Percentiles rank a stretch among this genome's conserved stretches.
Conservation (phyloP, 2,888 invertebrate species). For the Lithophane leautieri region DNA sequence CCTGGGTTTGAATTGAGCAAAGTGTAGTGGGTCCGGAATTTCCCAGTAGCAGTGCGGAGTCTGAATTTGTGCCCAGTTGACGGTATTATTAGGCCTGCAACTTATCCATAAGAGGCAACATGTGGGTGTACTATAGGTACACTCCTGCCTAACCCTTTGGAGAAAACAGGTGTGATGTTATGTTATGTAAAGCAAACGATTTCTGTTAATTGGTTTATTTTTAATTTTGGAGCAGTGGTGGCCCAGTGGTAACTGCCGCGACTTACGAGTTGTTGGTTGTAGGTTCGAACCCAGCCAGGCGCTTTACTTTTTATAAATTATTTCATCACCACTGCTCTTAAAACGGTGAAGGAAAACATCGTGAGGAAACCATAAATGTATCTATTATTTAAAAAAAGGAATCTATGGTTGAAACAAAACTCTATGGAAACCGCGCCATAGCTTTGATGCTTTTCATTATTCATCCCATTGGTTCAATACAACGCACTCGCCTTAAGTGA, state of each 20-base stretch:
- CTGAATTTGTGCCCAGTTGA: neutral
- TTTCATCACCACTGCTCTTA: too few species aligned
- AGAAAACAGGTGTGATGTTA: too few species aligned
- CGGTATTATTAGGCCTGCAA: neutral
- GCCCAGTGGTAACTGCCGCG: too few species aligned
- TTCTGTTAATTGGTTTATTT: neutral
- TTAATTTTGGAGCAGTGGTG: neutral
- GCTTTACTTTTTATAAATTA: too few species aligned
- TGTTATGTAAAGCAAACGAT: neutral
- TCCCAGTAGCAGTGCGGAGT: neutral
- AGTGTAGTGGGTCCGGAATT: neutral
- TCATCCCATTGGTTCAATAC: neutral
- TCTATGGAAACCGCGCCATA: neutral
- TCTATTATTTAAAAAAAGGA: too few species aligned
- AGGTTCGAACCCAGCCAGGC: too few species aligned
- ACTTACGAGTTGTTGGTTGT: too few species aligned
- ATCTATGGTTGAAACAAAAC: conserved; percentile 4
- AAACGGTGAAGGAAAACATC: too few species aligned
- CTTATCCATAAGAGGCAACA: too few species aligned
- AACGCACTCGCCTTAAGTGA: too few species aligned
- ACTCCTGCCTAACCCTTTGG: neutral
- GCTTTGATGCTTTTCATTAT: conserved; percentile 14
- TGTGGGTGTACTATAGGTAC: neutral
- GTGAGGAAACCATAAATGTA: too few species aligned
- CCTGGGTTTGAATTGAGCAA: neutral